Evolutionary conservation across 1,140 invertebrate species (phyloP).

Genomic region (Dinothrombium tinctorium): DNA sequence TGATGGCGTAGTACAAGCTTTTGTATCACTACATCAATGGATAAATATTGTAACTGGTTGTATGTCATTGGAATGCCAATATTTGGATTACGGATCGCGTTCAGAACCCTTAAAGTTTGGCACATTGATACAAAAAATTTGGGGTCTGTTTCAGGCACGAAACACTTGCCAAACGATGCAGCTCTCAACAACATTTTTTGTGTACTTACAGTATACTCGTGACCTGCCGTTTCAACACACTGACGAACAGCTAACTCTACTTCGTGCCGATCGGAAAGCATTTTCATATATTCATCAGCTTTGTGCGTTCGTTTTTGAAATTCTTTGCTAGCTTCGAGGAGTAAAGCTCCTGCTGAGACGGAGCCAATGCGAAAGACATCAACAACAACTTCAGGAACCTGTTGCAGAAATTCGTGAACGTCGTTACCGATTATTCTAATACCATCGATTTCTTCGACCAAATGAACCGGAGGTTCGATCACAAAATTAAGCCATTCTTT

Average conservation of each 20-base stretch:
- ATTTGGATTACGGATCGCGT: conserved; percentile 57
- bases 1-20: conserved; percentile 64
- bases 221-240: conserved; percentile 71
- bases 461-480: conserved; percentile 47
- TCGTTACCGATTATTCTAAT: conserved; percentile 54
- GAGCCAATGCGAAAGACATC: conserved; percentile 84
- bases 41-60: conserved; percentile 58
- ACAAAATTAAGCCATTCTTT: conserved; percentile 42
- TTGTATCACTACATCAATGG: conserved; percentile 52
- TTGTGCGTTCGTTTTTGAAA: conserved; percentile 67
- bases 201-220: conserved; percentile 57
- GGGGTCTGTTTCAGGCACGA: conserved; percentile 47
- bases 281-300: conserved; percentile 72
- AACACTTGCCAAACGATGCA: conserved; percentile 83
- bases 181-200: conserved; percentile 73
- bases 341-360: conserved; percentile 62
- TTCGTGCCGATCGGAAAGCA: conserved; percentile 43
- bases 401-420: conserved; percentile 63
- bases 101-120: conserved; percentile 60
- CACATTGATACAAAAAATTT: conserved; percentile 70
- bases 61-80: conserved; percentile 76
- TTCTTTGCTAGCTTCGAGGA: conserved; percentile 74
- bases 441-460: conserved; percentile 71
- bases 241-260: conserved; percentile 52
- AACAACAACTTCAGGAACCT: conserved; percentile 38